These are phyloP conservation scores for Ceratotherium simum DNA, from an alignment of 2,113 vertebrate genomes.

Conservation along the genomic window DNA sequence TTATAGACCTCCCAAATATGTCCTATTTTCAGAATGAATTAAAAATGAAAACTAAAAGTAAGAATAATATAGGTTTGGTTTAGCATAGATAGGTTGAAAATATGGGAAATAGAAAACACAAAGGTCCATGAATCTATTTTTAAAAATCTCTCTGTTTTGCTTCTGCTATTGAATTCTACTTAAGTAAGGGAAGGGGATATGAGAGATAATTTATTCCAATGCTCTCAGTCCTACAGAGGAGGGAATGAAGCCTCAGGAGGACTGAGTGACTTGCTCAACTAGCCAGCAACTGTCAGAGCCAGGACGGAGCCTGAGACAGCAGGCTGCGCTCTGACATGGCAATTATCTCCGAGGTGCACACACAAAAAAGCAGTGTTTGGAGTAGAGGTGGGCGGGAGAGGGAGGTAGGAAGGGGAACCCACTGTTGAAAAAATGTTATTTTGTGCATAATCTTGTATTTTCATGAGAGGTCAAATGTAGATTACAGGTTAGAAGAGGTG, in stretches of 20 bases:
- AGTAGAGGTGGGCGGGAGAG: background rate
- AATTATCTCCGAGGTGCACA: background rate
- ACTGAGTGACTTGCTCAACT: background rate
- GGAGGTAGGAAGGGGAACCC: background rate
- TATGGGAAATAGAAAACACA: background rate
- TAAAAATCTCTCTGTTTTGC: background rate
- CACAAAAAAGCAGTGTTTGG: background rate
- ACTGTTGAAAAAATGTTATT: background rate
- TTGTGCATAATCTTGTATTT: background rate
- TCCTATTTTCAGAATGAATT: background rate
- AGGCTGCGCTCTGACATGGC: background rate
- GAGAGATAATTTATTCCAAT: background rate
- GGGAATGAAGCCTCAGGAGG: background rate
- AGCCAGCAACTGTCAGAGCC: background rate
- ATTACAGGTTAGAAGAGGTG: background rate
- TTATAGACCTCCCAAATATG: background rate
- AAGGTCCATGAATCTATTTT: background rate
- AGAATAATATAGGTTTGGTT: background rate
- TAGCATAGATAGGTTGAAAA: background rate
- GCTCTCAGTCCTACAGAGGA: background rate
- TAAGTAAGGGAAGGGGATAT: background rate
- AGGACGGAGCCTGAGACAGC: background rate
- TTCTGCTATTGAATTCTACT: background rate
- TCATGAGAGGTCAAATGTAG: background rate
- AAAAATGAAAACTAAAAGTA: slow-evolving; percentile 18